Percentiles rank a stretch among this genome's conserved stretches.
These are phyloP conservation scores for Pseudotriccus pelzelni DNA, from an alignment of 2,797 vertebrate genomes.

Conservation along the genomic window DNA sequence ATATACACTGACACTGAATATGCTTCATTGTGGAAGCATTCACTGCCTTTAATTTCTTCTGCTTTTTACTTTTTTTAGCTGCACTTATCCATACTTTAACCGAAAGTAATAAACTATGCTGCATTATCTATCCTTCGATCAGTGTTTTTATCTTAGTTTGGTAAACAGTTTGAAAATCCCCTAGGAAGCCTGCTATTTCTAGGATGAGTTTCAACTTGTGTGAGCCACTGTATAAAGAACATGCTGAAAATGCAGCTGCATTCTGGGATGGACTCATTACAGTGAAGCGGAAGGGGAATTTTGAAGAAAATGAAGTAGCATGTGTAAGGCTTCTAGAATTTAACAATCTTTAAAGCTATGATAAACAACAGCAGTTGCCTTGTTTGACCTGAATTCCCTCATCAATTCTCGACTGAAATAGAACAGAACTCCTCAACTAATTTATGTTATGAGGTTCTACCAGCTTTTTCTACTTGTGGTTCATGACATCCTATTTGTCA, in stretches of 20 bases:
- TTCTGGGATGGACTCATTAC: background rate
- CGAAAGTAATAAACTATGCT: background rate
- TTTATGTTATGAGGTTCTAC: background rate
- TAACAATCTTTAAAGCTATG: background rate
- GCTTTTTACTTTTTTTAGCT: background rate
- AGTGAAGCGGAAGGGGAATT: background rate
- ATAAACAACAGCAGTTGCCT: background rate
- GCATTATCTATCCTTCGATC: background rate
- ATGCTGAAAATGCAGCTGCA: background rate
- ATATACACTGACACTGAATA: background rate
- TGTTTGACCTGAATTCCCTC: background rate
- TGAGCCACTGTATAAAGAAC: background rate
- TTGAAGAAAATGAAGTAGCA: background rate
- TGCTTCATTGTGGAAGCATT: background rate
- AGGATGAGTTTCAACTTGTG: background rate
- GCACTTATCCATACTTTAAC: background rate
- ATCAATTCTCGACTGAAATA: background rate
- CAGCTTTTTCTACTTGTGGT: background rate
- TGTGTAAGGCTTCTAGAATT: background rate
- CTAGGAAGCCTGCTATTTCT: background rate
- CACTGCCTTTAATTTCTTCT: background rate
- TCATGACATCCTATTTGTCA: background rate
- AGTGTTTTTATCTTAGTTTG: background rate
- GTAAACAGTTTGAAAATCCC: background rate
- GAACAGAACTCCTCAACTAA: background rate